phyloP scores from a whole-genome alignment of 2,888 invertebrate genomes.

The Amaurobius ferox region DNA sequence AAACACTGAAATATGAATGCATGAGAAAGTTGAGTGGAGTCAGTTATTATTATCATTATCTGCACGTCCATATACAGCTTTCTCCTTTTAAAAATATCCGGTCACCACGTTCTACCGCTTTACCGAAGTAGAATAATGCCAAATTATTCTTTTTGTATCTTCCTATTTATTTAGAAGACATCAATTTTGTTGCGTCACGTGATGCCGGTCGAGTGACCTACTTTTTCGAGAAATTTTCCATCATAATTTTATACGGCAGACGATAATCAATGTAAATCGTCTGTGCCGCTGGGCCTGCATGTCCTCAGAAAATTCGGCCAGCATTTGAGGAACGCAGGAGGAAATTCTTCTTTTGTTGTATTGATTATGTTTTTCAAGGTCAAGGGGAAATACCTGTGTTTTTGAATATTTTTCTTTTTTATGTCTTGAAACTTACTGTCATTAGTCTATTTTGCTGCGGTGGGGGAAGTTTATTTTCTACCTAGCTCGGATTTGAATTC shows the following conservation, averaged over 20 bases:
- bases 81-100: too few species aligned
- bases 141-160: too few species aligned
- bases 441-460: not conserved
- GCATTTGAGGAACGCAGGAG: not conserved
- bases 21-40: too few species aligned
- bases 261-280: constrained; percentile 6
- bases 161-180: too few species aligned
- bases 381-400: not conserved
- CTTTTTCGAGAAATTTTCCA: not conserved
- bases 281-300: not conserved
- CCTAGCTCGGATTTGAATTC: not conserved
- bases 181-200: too few species aligned
- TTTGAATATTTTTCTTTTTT: too few species aligned
- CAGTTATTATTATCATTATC: too few species aligned
- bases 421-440: too few species aligned
- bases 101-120: too few species aligned
- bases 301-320: not conserved
- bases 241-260: not conserved
- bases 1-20: too few species aligned
- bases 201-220: not conserved
- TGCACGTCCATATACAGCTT: too few species aligned
- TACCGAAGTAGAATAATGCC: too few species aligned
- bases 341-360: not conserved
- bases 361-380: not conserved
- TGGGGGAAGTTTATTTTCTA: not conserved